Evolutionary conservation across 2,797 vertebrate species (phyloP).

Genomic region (Hippocampus kuda): DNA sequence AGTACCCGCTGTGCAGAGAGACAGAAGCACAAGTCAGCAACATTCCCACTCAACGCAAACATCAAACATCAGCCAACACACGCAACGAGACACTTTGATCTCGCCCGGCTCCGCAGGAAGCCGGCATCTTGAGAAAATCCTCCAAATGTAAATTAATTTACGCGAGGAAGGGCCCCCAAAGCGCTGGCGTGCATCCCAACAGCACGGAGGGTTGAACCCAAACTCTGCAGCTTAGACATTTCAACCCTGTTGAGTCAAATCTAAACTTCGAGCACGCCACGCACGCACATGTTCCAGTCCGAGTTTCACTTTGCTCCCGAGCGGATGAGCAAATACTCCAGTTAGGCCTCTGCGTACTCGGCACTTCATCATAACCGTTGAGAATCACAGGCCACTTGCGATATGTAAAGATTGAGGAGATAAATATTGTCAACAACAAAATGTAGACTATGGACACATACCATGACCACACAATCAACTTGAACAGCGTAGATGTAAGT

Average conservation of each 20-base stretch:
- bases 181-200: slow-evolving; percentile 65
- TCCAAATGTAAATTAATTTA: slow-evolving; percentile 98
- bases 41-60: slow-evolving; percentile 86
- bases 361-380: slow-evolving; percentile 12
- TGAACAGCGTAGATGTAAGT: no score
- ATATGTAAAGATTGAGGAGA: background rate
- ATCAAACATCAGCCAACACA: slow-evolving; percentile 93
- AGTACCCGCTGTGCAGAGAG: slow-evolving; percentile 71
- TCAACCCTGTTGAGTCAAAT: slow-evolving; percentile 35
- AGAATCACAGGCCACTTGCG: slow-evolving; percentile 8
- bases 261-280: slow-evolving; percentile 32
- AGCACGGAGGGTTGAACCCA: slow-evolving; percentile 58
- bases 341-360: slow-evolving; percentile 28
- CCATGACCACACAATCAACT: no score
- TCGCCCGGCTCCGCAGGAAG: slow-evolving; percentile 84
- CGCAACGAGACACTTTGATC: slow-evolving; percentile 95
- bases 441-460: background rate
- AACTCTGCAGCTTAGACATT: slow-evolving; percentile 37
- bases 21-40: slow-evolving; percentile 89
- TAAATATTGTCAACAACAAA: slow-evolving; percentile 8
- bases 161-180: slow-evolving; percentile 80
- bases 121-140: slow-evolving; percentile 97
- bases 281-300: slow-evolving; percentile 13
- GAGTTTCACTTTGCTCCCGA: slow-evolving; percentile 32
- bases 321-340: slow-evolving; percentile 24